A percentile compares a stretch with the other conserved stretches of the same genome.
Conservation (phyloP, 1,140 invertebrate genomes). For the Cherax quadricarinatus region DNA sequence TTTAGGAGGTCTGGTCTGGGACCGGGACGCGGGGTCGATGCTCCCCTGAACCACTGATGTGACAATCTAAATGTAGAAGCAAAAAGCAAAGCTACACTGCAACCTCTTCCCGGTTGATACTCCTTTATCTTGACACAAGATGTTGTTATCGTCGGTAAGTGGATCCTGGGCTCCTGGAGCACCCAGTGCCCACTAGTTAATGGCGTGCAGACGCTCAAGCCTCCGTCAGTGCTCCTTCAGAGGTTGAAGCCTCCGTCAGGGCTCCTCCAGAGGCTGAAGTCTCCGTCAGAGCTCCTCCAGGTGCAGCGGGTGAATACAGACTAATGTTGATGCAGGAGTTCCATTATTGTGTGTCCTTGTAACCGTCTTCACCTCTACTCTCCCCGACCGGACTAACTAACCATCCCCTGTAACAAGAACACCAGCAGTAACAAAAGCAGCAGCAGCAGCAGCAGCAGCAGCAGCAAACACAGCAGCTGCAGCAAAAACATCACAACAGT, state of each 20-base stretch:
- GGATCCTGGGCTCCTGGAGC: neutral
- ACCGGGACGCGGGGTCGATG: too few species aligned
- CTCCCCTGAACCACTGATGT: too few species aligned
- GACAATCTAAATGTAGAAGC: too few species aligned
- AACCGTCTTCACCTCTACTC: neutral
- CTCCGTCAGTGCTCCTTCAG: neutral
- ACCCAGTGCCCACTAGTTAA: neutral
- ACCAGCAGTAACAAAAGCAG: neutral
- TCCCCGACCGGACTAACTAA: neutral
- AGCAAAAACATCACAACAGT: neutral
- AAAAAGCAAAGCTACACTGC: too few species aligned
- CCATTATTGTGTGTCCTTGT: neutral
- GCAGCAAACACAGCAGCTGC: neutral
- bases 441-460: neutral
- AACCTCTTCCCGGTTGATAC: neutral
- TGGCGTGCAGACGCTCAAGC: neutral
- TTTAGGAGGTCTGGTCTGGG: too few species aligned
- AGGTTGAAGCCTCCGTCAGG: neutral
- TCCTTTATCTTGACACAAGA: constrained; percentile 7
- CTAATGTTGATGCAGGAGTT: neutral
- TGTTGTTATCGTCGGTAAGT: neutral
- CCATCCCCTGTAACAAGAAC: neutral
- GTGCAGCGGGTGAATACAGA: neutral
- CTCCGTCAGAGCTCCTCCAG: neutral
- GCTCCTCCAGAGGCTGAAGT: neutral